A percentile compares a stretch with the other conserved stretches of the same genome.
These are phyloP conservation scores for Adrianichthys oophorus DNA, from an alignment of 2,797 vertebrate species.

Conservation along the genomic window DNA sequence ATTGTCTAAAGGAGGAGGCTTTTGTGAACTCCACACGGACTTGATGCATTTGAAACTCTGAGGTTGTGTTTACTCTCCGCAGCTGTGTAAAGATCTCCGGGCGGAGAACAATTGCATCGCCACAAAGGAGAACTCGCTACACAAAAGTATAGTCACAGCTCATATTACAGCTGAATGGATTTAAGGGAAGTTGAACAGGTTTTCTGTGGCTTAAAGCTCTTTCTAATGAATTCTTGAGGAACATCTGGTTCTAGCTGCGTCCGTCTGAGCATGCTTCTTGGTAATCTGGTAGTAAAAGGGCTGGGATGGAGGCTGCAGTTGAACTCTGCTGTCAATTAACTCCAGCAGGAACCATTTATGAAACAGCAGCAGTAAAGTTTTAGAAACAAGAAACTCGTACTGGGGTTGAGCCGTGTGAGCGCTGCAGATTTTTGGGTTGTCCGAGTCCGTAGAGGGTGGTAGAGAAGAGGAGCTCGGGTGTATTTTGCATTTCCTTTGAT, in stretches of 20 bases:
- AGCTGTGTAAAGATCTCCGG: constrained; percentile 31
- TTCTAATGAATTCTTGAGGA: neutral
- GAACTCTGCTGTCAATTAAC: constrained; percentile 19
- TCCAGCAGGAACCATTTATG: constrained; percentile 30
- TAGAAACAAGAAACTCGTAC: too few relatives aligned
- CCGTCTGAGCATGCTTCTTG: constrained; percentile 3
- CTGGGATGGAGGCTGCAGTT: constrained; percentile 10
- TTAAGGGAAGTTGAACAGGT: neutral
- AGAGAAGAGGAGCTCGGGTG: too few relatives aligned
- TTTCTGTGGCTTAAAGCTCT: neutral
- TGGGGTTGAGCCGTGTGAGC: too few relatives aligned
- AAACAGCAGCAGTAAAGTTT: neutral
- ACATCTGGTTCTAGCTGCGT: constrained; percentile 1
- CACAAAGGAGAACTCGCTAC: constrained; percentile 12
- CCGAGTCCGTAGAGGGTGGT: too few relatives aligned
- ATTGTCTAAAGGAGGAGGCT: constrained; percentile 1
- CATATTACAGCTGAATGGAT: constrained; percentile 1
- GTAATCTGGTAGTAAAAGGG: constrained; percentile 7
- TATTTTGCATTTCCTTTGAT: too few relatives aligned
- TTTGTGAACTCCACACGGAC: constrained; percentile 3
- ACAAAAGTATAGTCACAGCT: neutral
- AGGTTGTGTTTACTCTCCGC: constrained; percentile 31
- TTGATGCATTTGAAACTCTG: constrained; percentile 2
- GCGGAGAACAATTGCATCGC: constrained; percentile 19
- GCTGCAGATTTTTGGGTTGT: too few relatives aligned